phyloP scores from a whole-genome alignment of 2,797 vertebrate genomes.

The Ptychadena robeensis region DNA sequence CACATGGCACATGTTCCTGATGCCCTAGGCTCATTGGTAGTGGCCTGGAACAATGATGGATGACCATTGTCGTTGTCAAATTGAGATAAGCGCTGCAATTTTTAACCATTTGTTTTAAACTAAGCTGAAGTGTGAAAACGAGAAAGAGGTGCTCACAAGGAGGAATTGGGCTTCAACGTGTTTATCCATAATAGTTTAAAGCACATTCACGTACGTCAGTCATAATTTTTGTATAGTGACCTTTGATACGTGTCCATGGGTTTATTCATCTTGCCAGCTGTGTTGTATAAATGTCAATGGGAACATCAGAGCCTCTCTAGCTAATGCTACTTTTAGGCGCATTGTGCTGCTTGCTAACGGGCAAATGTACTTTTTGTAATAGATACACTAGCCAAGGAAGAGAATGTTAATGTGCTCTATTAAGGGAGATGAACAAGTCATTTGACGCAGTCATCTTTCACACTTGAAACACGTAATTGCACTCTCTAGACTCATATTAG shows the following conservation, averaged over 20 bases:
- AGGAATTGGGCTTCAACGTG: too few relatives aligned
- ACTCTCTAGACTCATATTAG: slow-evolving; percentile 26
- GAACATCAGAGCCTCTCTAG: not conserved
- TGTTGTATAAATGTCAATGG: slow-evolving; percentile 33
- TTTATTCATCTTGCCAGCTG: slow-evolving; percentile 29
- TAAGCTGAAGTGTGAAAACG: too few relatives aligned
- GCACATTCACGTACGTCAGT: too few relatives aligned
- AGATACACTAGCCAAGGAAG: slow-evolving; percentile 20
- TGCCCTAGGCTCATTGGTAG: too few relatives aligned
- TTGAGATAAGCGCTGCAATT: too few relatives aligned
- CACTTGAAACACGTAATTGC: slow-evolving; percentile 32
- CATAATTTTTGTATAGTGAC: not conserved
- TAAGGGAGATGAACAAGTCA: slow-evolving; percentile 8
- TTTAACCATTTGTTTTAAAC: too few relatives aligned
- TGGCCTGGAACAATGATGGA: not conserved
- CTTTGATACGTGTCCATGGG: not conserved
- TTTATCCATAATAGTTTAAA: not conserved
- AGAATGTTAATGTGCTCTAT: slow-evolving; percentile 20
- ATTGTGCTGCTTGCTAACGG: slow-evolving; percentile 21
- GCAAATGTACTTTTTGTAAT: slow-evolving; percentile 20
- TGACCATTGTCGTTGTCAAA: too few relatives aligned
- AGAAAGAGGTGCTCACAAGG: too few relatives aligned
- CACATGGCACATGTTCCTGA: not conserved
- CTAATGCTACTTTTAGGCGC: slow-evolving; percentile 26
- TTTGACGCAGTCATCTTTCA: slow-evolving; percentile 12